Evolutionary conservation across 2,113 vertebrate species (phyloP).

Genomic region (Phalacrocorax aristotelis): DNA sequence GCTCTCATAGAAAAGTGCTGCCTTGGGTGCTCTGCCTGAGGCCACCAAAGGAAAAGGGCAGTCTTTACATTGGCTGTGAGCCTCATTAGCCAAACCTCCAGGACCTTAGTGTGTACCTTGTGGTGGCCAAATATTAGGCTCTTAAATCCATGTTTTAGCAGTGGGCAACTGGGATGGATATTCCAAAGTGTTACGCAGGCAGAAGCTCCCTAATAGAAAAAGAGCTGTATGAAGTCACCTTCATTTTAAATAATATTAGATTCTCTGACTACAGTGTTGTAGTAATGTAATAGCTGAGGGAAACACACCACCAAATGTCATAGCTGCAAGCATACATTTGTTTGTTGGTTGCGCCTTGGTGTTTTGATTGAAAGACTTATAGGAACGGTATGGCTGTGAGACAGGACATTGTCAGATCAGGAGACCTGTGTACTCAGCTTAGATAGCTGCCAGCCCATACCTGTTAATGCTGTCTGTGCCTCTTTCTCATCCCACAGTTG

Average conservation of each 20-base stretch:
- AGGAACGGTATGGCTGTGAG: neutral
- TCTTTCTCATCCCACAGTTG: neutral
- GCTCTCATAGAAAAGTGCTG: neutral
- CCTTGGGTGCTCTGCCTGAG: neutral
- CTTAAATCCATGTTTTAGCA: neutral
- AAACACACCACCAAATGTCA: neutral
- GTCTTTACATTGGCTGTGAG: neutral
- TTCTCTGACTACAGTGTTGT: neutral
- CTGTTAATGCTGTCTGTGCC: neutral
- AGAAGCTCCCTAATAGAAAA: neutral
- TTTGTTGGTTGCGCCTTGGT: neutral
- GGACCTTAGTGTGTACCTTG: neutral
- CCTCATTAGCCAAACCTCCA: neutral
- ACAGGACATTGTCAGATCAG: neutral
- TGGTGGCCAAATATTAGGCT: neutral
- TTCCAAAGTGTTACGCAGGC: neutral
- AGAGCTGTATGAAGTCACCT: neutral
- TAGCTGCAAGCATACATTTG: rapidly evolving
- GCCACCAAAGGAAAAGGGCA: neutral
- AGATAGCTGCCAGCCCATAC: neutral
- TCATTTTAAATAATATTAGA: neutral
- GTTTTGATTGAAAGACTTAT: neutral
- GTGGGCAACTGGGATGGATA: neutral
- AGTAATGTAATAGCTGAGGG: neutral
- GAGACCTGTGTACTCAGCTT: neutral